Base-by-base conservation (phyloP, 1,140 invertebrate species). In the Caenorhabditis remanei region DNA sequence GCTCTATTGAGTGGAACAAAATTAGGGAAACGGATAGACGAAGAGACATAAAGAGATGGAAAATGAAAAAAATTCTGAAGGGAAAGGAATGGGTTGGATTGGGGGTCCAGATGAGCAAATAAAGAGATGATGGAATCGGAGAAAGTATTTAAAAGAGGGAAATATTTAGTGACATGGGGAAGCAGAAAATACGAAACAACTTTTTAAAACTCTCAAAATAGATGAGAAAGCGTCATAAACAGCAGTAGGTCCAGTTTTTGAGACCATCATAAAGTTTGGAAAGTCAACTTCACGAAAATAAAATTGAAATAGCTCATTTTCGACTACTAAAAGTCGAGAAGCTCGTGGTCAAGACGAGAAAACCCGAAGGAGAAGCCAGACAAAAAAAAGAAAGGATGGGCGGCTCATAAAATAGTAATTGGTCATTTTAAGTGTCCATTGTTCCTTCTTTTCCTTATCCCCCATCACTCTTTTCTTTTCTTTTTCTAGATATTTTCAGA, bases 401-500 rank as follows among this genome's bases (percentile, higher is more conserved):
- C 65, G 40, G 65, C 65, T 71, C 65, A 71, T 71, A 71, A 71
- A 71, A 71, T 71, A 71, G 65, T 71, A 71, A 71, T 71, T 71
- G 65, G 65, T 71, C 65, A 43, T 56, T 56, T 21, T 56, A 83
- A 83, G 48, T 53, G 16, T 53, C 24, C 43, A 19, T 50, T 79
- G 14, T 79, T 43, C 43, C 43, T 21, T 75, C n/a, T 40, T 65
- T 40, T 65, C 61, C 61, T 32, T 32, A 32, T 32, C 32, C 32
- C 32, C 32, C 32, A 32, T 32, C 32, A 32, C 32, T 32, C 32
- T 32, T 32, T 32, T 32, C 32, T 32, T 32, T 32, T 2, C 32
- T 32, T 32, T 32, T 32, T 32, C 32, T 32, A 32, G 32, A 32
- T 32, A 32, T 32, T 32, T 32, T 32, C 32, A 2, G 32, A 32